phyloP scores from a whole-genome alignment of 2,888 invertebrate species.

The Polylopha cassiicola region DNA sequence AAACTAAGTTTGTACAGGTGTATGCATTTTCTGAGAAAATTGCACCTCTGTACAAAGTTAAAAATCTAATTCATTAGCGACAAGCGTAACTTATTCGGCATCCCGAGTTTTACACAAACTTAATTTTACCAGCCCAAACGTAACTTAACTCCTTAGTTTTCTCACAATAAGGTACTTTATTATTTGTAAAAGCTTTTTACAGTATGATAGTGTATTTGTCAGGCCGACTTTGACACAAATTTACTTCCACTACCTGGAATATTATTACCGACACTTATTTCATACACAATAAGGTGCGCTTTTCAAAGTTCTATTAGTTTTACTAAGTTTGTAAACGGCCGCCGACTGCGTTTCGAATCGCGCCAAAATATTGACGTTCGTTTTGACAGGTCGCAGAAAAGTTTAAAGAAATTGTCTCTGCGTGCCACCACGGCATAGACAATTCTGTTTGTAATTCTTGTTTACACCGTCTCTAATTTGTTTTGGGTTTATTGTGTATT shows the following conservation, averaged over 20 bases:
- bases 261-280: too few species aligned
- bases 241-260: too few species aligned
- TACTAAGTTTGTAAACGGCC: slow-evolving; percentile 23
- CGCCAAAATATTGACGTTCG: slow-evolving; percentile 64
- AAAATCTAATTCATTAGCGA: slow-evolving; percentile 56
- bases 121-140: too few species aligned
- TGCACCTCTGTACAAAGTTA: slow-evolving; percentile 36
- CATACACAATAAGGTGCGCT: too few species aligned
- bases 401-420: slow-evolving; percentile 41
- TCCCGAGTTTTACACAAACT: slow-evolving; percentile 26
- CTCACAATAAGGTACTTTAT: slow-evolving; percentile 1
- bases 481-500: slow-evolving; percentile 30
- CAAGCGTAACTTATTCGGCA: slow-evolving; percentile 55
- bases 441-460: too few species aligned
- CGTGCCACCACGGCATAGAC: slow-evolving; percentile 46
- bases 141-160: slow-evolving; percentile 1
- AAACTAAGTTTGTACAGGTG: slow-evolving; percentile 28
- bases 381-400: slow-evolving; percentile 51
- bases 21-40: slow-evolving; percentile 46
- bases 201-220: too few species aligned
- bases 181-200: not conserved
- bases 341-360: slow-evolving; percentile 68
- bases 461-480: slow-evolving; percentile 52
- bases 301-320: too few species aligned
- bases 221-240: slow-evolving; percentile 29